Evolutionary conservation across 2,888 invertebrate species (phyloP).

Genomic region (Rhagonycha lutea): DNA sequence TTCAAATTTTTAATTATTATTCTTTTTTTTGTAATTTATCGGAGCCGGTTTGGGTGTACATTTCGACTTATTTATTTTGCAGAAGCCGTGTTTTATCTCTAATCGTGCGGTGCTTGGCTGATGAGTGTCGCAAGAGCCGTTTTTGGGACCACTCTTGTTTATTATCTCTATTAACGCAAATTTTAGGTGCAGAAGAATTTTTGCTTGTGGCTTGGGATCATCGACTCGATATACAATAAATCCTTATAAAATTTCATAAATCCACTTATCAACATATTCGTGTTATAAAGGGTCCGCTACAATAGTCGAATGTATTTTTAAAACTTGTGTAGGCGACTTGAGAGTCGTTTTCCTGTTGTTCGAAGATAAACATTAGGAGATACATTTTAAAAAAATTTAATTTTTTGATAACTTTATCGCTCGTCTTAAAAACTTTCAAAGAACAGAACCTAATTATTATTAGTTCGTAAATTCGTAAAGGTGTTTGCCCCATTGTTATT

Average conservation of each 20-base stretch:
- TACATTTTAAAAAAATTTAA: neutral
- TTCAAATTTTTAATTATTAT: neutral
- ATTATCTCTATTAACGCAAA: neutral
- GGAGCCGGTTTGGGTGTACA: neutral
- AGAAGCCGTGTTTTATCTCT: neutral
- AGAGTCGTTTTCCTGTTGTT: neutral
- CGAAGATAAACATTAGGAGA: neutral
- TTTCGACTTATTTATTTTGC: neutral
- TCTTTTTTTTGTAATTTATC: neutral
- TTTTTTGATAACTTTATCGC: neutral
- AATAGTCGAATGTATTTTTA: neutral
- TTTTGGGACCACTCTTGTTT: neutral
- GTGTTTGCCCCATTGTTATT: neutral
- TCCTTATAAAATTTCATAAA: neutral
- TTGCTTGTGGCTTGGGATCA: neutral
- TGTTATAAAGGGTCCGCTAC: neutral
- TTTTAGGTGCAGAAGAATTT: neutral
- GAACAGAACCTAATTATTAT: neutral
- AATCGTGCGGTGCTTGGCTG: neutral
- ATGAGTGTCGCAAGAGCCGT: neutral
- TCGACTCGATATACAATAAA: neutral
- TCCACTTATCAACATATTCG: neutral
- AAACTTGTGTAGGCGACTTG: neutral
- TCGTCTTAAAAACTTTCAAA: neutral
- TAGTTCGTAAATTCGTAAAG: neutral